A percentile compares a stretch with the other conserved stretches of the same genome.
Conservation (phyloP, 2,113 vertebrate species). For the Trinectes maculatus region DNA sequence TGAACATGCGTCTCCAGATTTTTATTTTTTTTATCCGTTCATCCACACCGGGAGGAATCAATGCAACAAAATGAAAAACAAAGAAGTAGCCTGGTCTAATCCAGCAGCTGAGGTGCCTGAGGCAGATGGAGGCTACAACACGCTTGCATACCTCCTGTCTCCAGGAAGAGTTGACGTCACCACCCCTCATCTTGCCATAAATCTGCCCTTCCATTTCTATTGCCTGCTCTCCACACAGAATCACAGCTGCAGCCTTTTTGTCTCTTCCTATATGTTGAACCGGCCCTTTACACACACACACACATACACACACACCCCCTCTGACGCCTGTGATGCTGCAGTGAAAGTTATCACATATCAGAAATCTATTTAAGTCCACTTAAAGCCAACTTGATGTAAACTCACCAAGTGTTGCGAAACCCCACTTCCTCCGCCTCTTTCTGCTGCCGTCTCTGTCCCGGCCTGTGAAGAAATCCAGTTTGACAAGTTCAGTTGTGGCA, state of each 20-base stretch:
- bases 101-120: slow-evolving; percentile 40
- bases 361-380: slow-evolving; percentile 37
- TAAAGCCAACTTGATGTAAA: slow-evolving; percentile 32
- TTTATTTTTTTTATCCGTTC: slow-evolving; percentile 25
- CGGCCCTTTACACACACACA: too few relatives aligned
- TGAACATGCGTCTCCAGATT: neutral
- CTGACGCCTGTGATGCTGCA: slow-evolving; percentile 13
- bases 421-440: neutral
- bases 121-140: slow-evolving; percentile 36
- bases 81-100: slow-evolving; percentile 26
- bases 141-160: slow-evolving; percentile 48
- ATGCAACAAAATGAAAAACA: slow-evolving; percentile 12
- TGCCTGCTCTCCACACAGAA: slow-evolving; percentile 13
- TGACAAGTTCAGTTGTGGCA: slow-evolving; percentile 69
- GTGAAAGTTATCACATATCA: slow-evolving; percentile 26
- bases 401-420: slow-evolving; percentile 39
- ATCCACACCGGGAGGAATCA: slow-evolving; percentile 6
- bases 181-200: slow-evolving; percentile 53
- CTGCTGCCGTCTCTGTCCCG: slow-evolving; percentile 33
- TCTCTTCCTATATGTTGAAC: neutral
- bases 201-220: slow-evolving; percentile 39
- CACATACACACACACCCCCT: too few relatives aligned
- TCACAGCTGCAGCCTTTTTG: slow-evolving; percentile 31
- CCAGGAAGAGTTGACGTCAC: slow-evolving; percentile 48
- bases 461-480: slow-evolving; percentile 70